Conservation (phyloP, 2,888 invertebrate species). For the Trichopria drosophilae region DNA sequence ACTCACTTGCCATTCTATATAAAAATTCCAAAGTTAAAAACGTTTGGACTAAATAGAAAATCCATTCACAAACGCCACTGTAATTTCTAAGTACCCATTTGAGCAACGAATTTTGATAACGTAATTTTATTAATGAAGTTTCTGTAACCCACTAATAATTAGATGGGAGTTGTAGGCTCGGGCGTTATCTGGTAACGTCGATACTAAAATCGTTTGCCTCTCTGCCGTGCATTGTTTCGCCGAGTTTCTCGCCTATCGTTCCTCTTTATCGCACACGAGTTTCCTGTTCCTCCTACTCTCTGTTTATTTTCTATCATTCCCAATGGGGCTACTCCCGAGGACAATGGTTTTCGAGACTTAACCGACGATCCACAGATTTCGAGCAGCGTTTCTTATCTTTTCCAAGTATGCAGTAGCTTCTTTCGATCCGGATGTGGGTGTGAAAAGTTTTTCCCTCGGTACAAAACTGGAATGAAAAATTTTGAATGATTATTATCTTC, state of each 20-base stretch:
- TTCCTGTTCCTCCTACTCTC: conserved; percentile 39
- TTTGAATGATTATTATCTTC: neutral
- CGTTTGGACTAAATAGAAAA: no score
- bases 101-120: no score
- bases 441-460: conserved; percentile 42
- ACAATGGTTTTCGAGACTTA: conserved; percentile 37
- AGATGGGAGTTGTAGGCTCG: no score
- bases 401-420: conserved; percentile 40
- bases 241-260: conserved; percentile 28
- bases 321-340: conserved; percentile 36
- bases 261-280: conserved; percentile 42
- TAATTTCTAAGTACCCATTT: no score
- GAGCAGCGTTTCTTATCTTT: conserved; percentile 39
- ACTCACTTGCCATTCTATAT: no score
- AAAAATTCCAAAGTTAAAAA: no score
- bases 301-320: conserved; percentile 31
- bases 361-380: conserved; percentile 34
- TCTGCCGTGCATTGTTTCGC: conserved; percentile 23
- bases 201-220: conserved; percentile 23
- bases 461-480: neutral
- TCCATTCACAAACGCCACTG: no score
- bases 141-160: no score
- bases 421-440: conserved; percentile 48
- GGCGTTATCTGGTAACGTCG: conserved; percentile 22
- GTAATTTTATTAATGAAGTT: no score